Evolutionary conservation across 2,113 vertebrate species (phyloP).

Genomic region (Sphyrna mokarran): DNA sequence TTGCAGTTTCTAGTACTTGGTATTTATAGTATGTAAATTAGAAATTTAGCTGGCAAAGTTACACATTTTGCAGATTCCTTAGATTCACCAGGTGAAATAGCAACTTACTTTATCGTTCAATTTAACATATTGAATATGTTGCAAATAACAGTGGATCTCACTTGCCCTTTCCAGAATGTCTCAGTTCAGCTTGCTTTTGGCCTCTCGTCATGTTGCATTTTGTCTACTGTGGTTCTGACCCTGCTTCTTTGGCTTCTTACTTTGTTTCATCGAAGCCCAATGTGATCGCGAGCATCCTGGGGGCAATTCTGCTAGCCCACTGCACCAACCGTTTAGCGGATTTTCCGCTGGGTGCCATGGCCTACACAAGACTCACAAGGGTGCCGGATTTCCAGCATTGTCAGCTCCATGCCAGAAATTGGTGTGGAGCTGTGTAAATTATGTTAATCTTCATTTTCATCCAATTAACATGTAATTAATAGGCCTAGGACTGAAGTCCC

Average conservation of each 20-base stretch:
- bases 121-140: background rate
- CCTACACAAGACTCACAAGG: too few species aligned
- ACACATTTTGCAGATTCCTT: background rate
- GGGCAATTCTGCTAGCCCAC: too few species aligned
- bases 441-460: too few species aligned
- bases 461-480: too few species aligned
- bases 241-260: background rate
- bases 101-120: background rate
- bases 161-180: background rate
- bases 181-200: background rate
- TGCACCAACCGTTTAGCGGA: too few species aligned
- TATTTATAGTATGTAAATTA: background rate
- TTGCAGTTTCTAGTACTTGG: background rate
- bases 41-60: background rate
- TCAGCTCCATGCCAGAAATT: too few species aligned
- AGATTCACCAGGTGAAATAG: background rate
- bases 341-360: too few species aligned
- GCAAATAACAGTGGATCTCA: background rate
- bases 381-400: too few species aligned
- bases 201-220: background rate
- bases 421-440: too few species aligned
- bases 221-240: background rate
- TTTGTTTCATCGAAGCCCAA: background rate
- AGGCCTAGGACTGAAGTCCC: too few species aligned
- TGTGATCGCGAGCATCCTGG: background rate